Percentiles rank a stretch among this genome's conserved stretches.
Evolutionary conservation across 2,113 vertebrate genomes (phyloP).

Genomic region (Cardinalis cardinalis): DNA sequence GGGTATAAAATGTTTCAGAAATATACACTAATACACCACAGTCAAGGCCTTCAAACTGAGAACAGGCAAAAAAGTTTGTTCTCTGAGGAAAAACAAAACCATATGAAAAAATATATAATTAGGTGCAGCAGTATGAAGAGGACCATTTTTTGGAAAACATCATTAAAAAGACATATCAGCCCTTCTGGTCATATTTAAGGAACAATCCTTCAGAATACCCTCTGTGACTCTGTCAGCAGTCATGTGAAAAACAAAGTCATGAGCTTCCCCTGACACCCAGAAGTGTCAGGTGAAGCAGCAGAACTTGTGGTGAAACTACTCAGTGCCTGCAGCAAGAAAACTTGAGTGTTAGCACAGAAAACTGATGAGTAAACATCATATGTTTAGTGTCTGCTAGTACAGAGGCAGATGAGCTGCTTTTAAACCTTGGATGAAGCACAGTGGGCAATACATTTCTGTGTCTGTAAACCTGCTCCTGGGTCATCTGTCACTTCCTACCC

Average conservation of each 20-base stretch:
- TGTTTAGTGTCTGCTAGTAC: not conserved
- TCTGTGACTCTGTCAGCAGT: not conserved
- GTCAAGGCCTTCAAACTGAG: not conserved
- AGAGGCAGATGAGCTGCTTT: not conserved
- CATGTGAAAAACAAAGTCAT: not conserved
- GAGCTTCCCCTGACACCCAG: not conserved
- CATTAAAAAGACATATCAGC: not conserved
- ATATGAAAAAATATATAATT: not conserved
- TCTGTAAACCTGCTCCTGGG: not conserved
- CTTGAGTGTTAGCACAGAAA: not conserved
- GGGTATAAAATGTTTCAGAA: not conserved
- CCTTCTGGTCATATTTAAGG: not conserved
- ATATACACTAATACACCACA: not conserved
- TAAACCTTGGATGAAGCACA: not conserved
- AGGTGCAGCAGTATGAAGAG: not conserved
- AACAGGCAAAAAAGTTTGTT: not conserved
- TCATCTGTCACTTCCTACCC: not conserved
- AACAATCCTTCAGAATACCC: not conserved
- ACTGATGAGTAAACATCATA: not conserved
- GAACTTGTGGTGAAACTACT: not conserved
- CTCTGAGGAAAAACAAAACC: not conserved
- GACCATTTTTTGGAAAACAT: not conserved
- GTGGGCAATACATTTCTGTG: not conserved
- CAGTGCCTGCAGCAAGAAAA: not conserved
- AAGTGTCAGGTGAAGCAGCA: not conserved